Evolutionary conservation across 2,113 vertebrate species (phyloP).

Genomic region (Eublepharis macularius): DNA sequence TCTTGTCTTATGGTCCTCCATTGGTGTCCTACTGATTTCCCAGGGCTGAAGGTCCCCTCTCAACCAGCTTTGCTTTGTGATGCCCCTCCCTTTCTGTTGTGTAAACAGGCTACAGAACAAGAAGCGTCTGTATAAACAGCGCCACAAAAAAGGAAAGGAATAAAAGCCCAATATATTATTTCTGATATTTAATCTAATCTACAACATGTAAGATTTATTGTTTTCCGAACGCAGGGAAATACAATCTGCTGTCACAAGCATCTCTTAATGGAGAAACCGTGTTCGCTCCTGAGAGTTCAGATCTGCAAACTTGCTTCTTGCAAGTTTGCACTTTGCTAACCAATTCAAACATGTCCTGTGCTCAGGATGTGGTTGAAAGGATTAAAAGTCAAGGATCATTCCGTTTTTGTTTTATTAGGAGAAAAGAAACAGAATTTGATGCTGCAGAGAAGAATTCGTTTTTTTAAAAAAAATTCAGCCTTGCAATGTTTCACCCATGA

Average conservation of each 20-base stretch:
- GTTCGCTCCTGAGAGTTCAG: conserved; percentile 24
- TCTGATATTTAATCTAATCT: conserved; percentile 38
- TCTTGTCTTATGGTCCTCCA: too few species aligned
- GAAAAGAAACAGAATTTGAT: neutral
- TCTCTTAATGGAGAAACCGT: conserved; percentile 13
- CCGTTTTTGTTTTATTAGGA: too few species aligned
- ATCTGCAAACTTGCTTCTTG: conserved; percentile 9
- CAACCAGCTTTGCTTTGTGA: too few species aligned
- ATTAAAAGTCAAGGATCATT: too few species aligned
- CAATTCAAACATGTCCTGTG: neutral
- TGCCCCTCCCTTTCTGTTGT: too few species aligned
- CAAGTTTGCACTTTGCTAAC: neutral
- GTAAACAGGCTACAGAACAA: neutral
- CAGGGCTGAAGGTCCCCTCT: too few species aligned
- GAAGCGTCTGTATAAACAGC: conserved; percentile 14
- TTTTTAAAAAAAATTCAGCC: neutral
- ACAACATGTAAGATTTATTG: conserved; percentile 29
- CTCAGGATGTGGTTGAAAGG: neutral
- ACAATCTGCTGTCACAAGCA: conserved; percentile 38
- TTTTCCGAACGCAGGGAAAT: conserved; percentile 42
- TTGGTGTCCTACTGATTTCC: too few species aligned
- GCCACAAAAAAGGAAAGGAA: conserved; percentile 33
- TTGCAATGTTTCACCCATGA: neutral
- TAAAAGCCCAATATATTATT: conserved; percentile 22
- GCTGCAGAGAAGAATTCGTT: neutral